Evolutionary conservation across 2,113 vertebrate species (phyloP).

Genomic region (Psephotus haematonotus): DNA sequence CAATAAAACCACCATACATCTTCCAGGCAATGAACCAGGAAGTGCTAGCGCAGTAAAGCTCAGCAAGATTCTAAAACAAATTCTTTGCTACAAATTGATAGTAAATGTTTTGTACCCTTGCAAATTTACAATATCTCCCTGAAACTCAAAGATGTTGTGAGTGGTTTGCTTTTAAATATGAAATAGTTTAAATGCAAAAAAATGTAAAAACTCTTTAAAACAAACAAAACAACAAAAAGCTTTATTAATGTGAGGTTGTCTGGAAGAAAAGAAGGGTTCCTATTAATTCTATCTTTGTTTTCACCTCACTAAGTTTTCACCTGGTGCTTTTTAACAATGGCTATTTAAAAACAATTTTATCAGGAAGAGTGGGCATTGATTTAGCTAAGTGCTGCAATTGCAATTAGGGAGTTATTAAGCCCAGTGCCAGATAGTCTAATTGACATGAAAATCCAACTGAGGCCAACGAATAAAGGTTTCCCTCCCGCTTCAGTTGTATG

Average conservation of each 20-base stretch:
- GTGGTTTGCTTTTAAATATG: background rate
- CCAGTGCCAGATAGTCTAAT: background rate
- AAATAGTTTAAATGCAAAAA: background rate
- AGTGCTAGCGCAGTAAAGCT: background rate
- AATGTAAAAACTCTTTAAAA: background rate
- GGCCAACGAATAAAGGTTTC: background rate
- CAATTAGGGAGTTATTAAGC: conserved; percentile 33
- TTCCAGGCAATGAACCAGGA: background rate
- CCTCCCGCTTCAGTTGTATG: background rate
- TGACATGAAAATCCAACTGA: background rate
- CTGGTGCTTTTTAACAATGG: background rate
- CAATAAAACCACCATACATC: background rate
- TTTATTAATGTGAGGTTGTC: background rate
- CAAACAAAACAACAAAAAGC: background rate
- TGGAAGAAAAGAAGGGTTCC: background rate
- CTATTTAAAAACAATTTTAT: conserved; percentile 39
- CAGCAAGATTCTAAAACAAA: background rate
- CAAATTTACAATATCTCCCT: background rate
- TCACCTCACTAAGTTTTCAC: background rate
- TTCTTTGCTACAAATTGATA: background rate
- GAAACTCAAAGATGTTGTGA: background rate
- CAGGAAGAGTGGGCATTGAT: conserved; percentile 6
- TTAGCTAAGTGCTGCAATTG: background rate
- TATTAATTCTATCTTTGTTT: background rate
- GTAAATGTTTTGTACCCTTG: background rate